Evolutionary conservation across 2,113 vertebrate species (phyloP).

Genomic region (Tetrao urogallus): DNA sequence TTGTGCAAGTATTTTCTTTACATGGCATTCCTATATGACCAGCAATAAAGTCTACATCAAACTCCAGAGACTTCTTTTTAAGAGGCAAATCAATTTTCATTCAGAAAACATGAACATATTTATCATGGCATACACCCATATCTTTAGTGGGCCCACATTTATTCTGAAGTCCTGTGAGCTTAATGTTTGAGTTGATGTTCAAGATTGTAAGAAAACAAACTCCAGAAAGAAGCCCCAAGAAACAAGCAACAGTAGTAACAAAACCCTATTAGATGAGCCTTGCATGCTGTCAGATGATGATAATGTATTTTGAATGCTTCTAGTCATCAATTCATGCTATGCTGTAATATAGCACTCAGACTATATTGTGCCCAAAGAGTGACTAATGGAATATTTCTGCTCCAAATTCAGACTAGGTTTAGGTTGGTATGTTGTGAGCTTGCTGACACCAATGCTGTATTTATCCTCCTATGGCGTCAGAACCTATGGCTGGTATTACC

Average conservation of each 20-base stretch:
- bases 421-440: neutral
- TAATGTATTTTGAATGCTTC: neutral
- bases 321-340: neutral
- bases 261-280: neutral
- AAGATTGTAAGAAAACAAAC: neutral
- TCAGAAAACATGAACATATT: neutral
- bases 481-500: neutral
- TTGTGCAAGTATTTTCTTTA: neutral
- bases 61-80: neutral
- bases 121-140: neutral
- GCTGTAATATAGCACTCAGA: neutral
- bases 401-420: neutral
- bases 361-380: neutral
- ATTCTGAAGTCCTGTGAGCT: neutral
- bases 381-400: conserved; percentile 29
- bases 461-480: neutral
- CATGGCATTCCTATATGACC: neutral
- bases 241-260: neutral
- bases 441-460: neutral
- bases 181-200: neutral
- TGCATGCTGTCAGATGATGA: neutral
- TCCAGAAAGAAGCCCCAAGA: neutral
- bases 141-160: neutral
- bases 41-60: neutral
- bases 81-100: neutral